Base-by-base conservation (phyloP, 2,113 vertebrate species). In the Craseonycteris thonglongyai region DNA sequence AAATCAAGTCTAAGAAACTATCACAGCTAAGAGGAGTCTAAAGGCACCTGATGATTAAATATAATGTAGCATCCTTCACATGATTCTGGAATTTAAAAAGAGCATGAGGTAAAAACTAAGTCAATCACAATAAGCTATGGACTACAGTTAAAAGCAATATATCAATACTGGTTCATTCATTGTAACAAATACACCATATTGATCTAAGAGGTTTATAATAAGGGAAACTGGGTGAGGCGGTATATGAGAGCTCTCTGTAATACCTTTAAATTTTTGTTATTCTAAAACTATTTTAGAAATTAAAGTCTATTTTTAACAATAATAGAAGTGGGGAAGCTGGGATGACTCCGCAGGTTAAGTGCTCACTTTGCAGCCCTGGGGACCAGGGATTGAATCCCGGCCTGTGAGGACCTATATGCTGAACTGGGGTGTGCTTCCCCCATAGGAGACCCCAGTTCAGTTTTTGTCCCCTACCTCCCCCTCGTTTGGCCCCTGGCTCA, bases 261-360 rank as follows among this genome's bases (percentile, higher is more conserved):
- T 63, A 16, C 33, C 8, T n/a, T 89, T 89, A 61, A 40, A 40
- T 81, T 87, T 33, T 35, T 92, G 7, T 35, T 35, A 82, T 61
- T 59, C n/a, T 81, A 82, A 91, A 68, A 47, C 33, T 54, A 40
- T 33, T 45, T 56, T 79, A 21, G 26, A 95, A 86, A 80, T 47
- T 58, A 56, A 87, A 65, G 22, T 35, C 18, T 59, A 35, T 65
- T 66, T 82, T 49, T 28, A 85, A 38, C 35, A 71, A 65, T 51
- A 35, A 71, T 56, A 54, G 56, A 78, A 72, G 18, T 6, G n/a
- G n/a, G n/a, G n/a, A n/a, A n/a, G n/a, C n/a, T n/a, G n/a, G n/a
- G n/a, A n/a, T n/a, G n/a, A n/a, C n/a, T n/a, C n/a, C n/a, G n/a
- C n/a, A n/a, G n/a, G n/a, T n/a, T n/a, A n/a, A n/a, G n/a, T n/a